A percentile compares a stretch with the other conserved stretches of the same genome.
Evolutionary conservation across 2,797 vertebrate species (phyloP).

Genomic region (Anniella stebbinsi): DNA sequence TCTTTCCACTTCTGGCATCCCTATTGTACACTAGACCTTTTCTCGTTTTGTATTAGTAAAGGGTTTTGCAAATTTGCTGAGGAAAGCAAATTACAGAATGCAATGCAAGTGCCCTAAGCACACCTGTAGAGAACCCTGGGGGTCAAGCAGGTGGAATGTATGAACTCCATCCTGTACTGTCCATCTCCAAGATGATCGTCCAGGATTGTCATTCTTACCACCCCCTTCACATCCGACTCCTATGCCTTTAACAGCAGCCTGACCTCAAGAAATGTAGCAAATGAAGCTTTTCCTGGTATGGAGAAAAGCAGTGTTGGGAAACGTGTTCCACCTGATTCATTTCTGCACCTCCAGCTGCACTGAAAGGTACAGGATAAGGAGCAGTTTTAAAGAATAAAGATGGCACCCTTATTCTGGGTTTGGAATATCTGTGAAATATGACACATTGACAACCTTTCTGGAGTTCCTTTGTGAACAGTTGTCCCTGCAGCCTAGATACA

Average conservation of each 20-base stretch:
- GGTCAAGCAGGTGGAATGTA: neutral
- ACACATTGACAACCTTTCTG: neutral
- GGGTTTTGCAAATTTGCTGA: neutral
- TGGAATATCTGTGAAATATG: constrained; percentile 8
- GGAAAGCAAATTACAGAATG: neutral
- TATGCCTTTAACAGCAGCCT: neutral
- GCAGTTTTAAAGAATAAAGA: neutral
- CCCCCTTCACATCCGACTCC: no score
- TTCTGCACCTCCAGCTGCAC: neutral
- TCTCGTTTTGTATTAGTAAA: no score
- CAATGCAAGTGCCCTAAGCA: neutral
- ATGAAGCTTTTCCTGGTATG: neutral
- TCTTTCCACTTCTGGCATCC: neutral
- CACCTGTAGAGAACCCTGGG: neutral
- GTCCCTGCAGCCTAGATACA: neutral
- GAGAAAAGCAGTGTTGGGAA: neutral
- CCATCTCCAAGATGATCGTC: neutral
- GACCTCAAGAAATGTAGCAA: neutral
- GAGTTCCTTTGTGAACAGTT: neutral
- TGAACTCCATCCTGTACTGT: neutral
- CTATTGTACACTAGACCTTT: neutral
- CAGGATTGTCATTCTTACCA: neutral
- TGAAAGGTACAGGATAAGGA: neutral
- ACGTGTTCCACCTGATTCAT: neutral
- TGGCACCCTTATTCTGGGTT: neutral